Evolutionary conservation across 2,797 vertebrate species (phyloP).

Genomic region (Emys orbicularis): DNA sequence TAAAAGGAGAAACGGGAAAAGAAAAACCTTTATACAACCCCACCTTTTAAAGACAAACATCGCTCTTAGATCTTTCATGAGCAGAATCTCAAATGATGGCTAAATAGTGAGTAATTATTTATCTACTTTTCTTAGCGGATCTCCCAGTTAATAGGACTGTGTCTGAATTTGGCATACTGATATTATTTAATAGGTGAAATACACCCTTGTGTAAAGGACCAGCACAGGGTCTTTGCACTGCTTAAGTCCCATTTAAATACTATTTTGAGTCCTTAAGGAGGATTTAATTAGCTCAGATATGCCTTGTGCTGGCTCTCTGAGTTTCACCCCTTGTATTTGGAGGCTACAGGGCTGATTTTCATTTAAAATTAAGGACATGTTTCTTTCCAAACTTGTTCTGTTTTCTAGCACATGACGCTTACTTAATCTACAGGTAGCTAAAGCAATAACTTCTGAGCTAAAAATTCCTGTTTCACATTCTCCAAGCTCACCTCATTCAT

Average conservation of each 20-base stretch:
- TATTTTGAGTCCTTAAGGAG: neutral
- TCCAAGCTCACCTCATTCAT: slow-evolving; percentile 15
- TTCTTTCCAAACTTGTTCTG: slow-evolving; percentile 36
- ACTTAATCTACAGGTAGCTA: slow-evolving; percentile 63
- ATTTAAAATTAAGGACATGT: slow-evolving; percentile 35
- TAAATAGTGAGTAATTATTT: slow-evolving; percentile 38
- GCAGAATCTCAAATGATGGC: neutral
- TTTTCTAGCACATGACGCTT: slow-evolving; percentile 43
- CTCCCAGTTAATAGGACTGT: slow-evolving; percentile 33
- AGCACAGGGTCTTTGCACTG: neutral
- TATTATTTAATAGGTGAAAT: slow-evolving; percentile 31
- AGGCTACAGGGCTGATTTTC: slow-evolving; percentile 60
- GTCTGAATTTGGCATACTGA: neutral
- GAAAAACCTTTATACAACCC: neutral
- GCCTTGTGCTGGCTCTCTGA: neutral
- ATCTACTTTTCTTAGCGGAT: slow-evolving; percentile 11
- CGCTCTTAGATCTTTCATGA: slow-evolving; percentile 17
- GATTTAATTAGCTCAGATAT: neutral
- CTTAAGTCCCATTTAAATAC: neutral
- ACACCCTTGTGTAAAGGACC: neutral
- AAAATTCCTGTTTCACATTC: slow-evolving; percentile 48
- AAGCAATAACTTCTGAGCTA: slow-evolving; percentile 52
- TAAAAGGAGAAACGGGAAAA: slow-evolving; percentile 28
- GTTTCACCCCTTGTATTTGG: slow-evolving; percentile 11
- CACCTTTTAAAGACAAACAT: neutral